A percentile compares a stretch with the other conserved stretches of the same genome.
Evolutionary conservation across 2,113 vertebrate species (phyloP).

Genomic region (Prochilodus magdalenae): DNA sequence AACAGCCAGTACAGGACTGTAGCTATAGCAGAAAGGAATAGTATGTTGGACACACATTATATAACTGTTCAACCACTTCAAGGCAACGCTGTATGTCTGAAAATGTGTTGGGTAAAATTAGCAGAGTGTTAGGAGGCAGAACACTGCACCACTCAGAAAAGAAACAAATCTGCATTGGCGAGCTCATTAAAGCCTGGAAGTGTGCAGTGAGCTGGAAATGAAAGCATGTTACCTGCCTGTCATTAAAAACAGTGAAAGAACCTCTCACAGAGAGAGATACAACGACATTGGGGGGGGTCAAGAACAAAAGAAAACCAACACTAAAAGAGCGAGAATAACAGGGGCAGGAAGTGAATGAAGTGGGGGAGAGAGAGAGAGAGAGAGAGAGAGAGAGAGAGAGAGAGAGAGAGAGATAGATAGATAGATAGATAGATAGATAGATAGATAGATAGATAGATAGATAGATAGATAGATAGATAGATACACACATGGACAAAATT

Average conservation of each 20-base stretch:
- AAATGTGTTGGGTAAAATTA: constrained; percentile 20
- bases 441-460: no score
- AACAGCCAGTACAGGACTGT: background rate
- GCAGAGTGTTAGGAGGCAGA: background rate
- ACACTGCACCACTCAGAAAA: constrained; percentile 24
- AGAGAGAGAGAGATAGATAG: background rate
- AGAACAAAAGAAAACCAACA: background rate
- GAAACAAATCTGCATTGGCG: constrained; percentile 42
- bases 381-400: background rate
- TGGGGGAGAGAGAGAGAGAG: constrained; percentile 54
- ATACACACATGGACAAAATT: no score
- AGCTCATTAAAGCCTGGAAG: constrained; percentile 48
- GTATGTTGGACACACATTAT: background rate
- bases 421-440: background rate
- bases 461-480: no score
- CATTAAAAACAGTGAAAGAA: constrained; percentile 37
- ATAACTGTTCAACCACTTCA: background rate
- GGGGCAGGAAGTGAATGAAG: background rate
- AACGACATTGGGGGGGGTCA: no score
- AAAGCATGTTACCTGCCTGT: constrained; percentile 40
- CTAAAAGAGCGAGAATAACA: no score
- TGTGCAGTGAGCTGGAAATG: constrained; percentile 44
- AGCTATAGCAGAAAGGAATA: background rate
- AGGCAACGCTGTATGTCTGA: background rate
- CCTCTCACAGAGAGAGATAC: constrained; percentile 19